Evolutionary conservation across 2,888 invertebrate genomes (phyloP), one percentile per base, ranked within the genome.

Genomic region (Acronicta leporina): DNA sequence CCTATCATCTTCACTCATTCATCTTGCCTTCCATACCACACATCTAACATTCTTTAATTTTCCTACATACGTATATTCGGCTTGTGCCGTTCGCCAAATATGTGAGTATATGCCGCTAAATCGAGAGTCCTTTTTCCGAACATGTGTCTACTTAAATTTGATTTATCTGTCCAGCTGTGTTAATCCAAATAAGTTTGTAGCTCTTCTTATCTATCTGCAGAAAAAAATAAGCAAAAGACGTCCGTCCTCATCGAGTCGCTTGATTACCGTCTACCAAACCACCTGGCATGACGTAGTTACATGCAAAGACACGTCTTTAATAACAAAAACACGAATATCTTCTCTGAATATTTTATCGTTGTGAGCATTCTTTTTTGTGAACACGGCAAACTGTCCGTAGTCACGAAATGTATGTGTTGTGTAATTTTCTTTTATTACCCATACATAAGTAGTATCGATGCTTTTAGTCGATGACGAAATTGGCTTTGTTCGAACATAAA

Each of bases 401-500:
- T 77, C 85, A 82, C 80, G 83, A 46, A 73, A 80, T 71, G 72
- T 68, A 68, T 73, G 68, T 77, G 77, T 81, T 77, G 57, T 66
- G 77, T 81, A 82, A 82, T 81, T 77, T 78, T 72, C 71, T 77
- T 79, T 82, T 82, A 80, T 84, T 75, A 68, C 81, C 68, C 71
- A 70, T 75, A 77, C 55, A 77, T 67, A 66, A 77, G 75, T 70
- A 77, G 66, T 68, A 77, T 80, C 73, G 75, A 72, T 71, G 80
- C 78, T 75, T 81, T 80, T 78, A 81, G 77, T 73, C 73, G 79
- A 80, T 81, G 79, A 75, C 69, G 64, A 70, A 77, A 79, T 81
- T 73, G 77, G 69, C 74, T 80, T 75, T 68, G 73, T 81, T 74
- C 68, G 77, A 70, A 74, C 78, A 66, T 75, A 75, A 73, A 81